Percentiles rank a stretch among this genome's conserved stretches.
Evolutionary conservation across 2,113 vertebrate genomes (phyloP).

Genomic region (Chaenocephalus aceratus): DNA sequence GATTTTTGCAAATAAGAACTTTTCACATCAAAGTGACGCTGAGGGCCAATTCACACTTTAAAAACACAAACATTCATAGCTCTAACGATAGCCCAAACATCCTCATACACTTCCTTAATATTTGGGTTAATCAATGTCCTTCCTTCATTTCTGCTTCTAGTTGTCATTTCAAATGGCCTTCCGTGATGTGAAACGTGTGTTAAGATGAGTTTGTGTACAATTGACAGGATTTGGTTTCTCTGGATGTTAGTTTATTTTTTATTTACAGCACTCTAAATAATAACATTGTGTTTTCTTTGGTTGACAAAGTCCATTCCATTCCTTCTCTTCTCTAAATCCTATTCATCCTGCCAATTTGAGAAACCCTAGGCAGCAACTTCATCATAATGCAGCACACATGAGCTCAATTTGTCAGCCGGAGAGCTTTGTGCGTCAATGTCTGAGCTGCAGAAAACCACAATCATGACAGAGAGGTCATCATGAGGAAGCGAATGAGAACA

Average conservation of each 20-base stretch:
- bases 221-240: not conserved
- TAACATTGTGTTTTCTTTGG: not conserved
- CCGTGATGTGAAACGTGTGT: not conserved
- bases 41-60: not conserved
- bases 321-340: conserved; percentile 1
- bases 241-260: not conserved
- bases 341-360: conserved; percentile 4
- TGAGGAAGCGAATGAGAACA: conserved; percentile 55
- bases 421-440: conserved; percentile 54
- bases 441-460: conserved; percentile 63
- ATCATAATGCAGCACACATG: conserved; percentile 70
- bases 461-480: conserved; percentile 67
- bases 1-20: conserved; percentile 5
- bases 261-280: too few relatives aligned
- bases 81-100: conserved; percentile 19
- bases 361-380: conserved; percentile 43
- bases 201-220: not conserved
- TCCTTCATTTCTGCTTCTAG: not conserved
- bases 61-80: conserved; percentile 7
- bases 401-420: conserved; percentile 58
- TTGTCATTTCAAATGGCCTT: not conserved
- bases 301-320: not conserved
- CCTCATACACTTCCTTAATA: conserved; percentile 3
- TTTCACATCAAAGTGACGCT: not conserved
- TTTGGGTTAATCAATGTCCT: conserved; percentile 2